Evolutionary conservation across 2,888 invertebrate genomes (phyloP).

Genomic region (Drosophila eohydei): DNA sequence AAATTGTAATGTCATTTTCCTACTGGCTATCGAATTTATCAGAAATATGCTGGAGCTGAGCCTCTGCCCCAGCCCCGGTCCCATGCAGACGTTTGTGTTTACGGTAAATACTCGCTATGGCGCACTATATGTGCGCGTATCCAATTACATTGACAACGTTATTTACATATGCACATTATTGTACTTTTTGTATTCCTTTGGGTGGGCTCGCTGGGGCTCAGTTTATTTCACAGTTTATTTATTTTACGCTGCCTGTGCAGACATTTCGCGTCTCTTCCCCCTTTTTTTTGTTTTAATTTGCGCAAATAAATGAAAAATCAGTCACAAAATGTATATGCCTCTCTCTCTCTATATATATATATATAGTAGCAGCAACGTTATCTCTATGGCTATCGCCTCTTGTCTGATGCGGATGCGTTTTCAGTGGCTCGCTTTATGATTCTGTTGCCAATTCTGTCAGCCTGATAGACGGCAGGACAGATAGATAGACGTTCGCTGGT

Average conservation of each 20-base stretch:
- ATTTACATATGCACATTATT: conserved; percentile 76
- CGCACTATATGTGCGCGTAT: conserved; percentile 46
- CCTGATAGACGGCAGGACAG: conserved; percentile 13
- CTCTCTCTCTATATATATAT: not conserved
- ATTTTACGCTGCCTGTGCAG: conserved; percentile 49
- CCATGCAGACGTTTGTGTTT: conserved; percentile 29
- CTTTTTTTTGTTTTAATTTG: conserved; percentile 55
- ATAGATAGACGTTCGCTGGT: conserved; percentile 3
- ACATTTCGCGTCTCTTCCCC: conserved; percentile 39
- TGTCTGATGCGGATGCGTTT: conserved; percentile 32
- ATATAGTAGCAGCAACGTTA: conserved; percentile 13
- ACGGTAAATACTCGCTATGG: conserved; percentile 68
- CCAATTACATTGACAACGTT: conserved; percentile 81
- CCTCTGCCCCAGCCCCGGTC: not conserved
- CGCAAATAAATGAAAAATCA: conserved; percentile 74
- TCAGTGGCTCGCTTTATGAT: conserved; percentile 34
- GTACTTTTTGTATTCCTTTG: conserved; percentile 51
- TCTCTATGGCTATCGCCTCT: conserved; percentile 38
- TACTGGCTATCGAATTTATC: conserved; percentile 13
- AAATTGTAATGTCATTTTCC: conserved; percentile 69
- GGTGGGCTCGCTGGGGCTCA: conserved; percentile 23
- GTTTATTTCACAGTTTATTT: conserved; percentile 73
- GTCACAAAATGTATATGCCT: conserved; percentile 37
- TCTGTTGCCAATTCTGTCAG: conserved; percentile 40
- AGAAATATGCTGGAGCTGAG: conserved; percentile 7